Evolutionary conservation across 2,888 invertebrate species (phyloP), one percentile per base, ranked within the genome.

Genomic region (Busseola fusca): DNA sequence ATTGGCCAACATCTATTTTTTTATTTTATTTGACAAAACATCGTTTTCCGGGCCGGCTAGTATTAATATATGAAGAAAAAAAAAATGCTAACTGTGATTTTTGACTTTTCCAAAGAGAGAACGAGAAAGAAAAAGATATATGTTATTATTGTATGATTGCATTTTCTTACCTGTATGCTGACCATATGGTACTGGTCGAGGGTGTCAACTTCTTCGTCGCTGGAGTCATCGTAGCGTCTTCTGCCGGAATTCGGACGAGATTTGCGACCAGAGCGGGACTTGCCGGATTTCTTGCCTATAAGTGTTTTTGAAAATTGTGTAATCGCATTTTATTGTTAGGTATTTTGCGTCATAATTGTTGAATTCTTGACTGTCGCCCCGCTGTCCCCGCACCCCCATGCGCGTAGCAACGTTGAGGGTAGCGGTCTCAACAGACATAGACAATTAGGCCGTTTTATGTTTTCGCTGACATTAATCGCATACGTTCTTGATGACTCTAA

Each of bases 151-250:
- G 52, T 12, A 34, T 34, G n/a, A 9, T 68, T 50, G 3, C 2
- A 18, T 6, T 42, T 34, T 14, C 81, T 74, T 81, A 97, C 97
- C 96, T 97, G 97, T 89, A 97, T 97, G 85, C 97, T 97, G 87
- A 97, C 96, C 90, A 97, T 97, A 88, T 97, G 97, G 90, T 97
- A 97, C 72, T 97, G 97, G 85, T 97, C 97, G 3, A 97, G 96
- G 1, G 97, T 92, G 91, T 97, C 97, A 34, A 97, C 96, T 76
- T 94, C 95, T 37, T 94, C 95, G 54, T 94, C 95, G 80, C 93
- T 93, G 69, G 93, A 93, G 66, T 91, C 93, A 2, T 91, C 91
- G 76, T 85, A 78, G 1, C 88, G 88, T 6, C 88, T 84, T 0
- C 90, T 82, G 37, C 87, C 87, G 3, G 91, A 89, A 67, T 83